phyloP scores from a whole-genome alignment of 1,140 invertebrate species.

The Tachypleus tridentatus region DNA sequence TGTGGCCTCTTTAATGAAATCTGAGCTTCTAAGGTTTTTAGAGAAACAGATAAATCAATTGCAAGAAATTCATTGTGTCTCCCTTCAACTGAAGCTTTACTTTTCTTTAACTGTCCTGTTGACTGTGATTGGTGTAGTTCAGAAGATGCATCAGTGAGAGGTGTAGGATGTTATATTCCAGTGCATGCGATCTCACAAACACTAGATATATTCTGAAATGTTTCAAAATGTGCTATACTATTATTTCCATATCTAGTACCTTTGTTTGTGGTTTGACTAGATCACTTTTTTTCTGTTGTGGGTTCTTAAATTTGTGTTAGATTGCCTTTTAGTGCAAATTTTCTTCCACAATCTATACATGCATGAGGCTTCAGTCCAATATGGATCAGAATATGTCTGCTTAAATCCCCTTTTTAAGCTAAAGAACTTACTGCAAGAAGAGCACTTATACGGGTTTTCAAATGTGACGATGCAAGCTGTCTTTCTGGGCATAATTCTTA shows the following conservation, averaged over 20 bases:
- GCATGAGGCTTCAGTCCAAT: slow-evolving; percentile 37
- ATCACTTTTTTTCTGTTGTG: neutral
- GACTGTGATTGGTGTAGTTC: too few relatives aligned
- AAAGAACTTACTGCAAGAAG: slow-evolving; percentile 40
- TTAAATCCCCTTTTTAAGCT: slow-evolving; percentile 43
- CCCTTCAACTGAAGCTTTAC: too few relatives aligned
- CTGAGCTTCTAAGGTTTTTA: too few relatives aligned
- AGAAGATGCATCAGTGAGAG: too few relatives aligned
- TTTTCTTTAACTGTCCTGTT: too few relatives aligned
- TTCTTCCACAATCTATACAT: slow-evolving; percentile 42
- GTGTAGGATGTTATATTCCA: too few relatives aligned
- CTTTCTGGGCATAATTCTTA: slow-evolving; percentile 18
- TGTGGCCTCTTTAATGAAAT: too few relatives aligned
- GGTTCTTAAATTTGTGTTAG: slow-evolving; percentile 14
- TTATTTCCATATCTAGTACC: neutral
- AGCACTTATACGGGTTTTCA: slow-evolving; percentile 38
- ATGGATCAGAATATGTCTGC: slow-evolving; percentile 42
- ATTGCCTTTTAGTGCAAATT: slow-evolving; percentile 29
- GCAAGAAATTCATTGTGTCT: too few relatives aligned
- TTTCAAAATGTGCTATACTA: neutral
- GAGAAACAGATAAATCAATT: too few relatives aligned
- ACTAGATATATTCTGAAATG: neutral
- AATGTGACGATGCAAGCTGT: slow-evolving; percentile 16
- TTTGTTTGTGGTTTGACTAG: too few relatives aligned
- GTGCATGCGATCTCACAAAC: too few relatives aligned